Base-by-base conservation (phyloP, 2,888 invertebrate species). In the Latrodectus hesperus region DNA sequence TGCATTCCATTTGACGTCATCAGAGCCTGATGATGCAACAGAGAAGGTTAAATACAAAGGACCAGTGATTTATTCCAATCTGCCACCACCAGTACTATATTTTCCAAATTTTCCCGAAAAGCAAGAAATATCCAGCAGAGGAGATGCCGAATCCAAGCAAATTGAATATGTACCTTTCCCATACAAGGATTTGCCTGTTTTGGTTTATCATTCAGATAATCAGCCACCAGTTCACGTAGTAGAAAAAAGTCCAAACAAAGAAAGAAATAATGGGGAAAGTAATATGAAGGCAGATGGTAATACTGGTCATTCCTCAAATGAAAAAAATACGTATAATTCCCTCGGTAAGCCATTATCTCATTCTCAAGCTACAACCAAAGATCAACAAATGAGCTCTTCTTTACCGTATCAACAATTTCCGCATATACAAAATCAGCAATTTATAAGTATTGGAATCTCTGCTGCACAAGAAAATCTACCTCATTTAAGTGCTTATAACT, bases 181-280 rank as follows among this genome's bases (percentile, higher is more conserved):
- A 0, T 83, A 79, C 75, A 74, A 88, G 49, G 83, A 88, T 14
- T 60, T 88, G 9, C 88, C 88, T 16, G 53, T 88, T n/a, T 65
- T 88, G 4, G 78, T 88, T 0, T 88, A 88, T 14, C 83, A 88
- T 52, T 88, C 88, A 4, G 38, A 88, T 9, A 83, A 65, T 11
- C 88, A 88, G 17, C 88, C 88, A 51, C 83, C 88, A 10, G 75
- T 88, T 1, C 88, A 88, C 49, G 88, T 88, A 0, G 88, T 88
- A 0, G 70, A 88, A 22, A 83, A 83, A 51, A 84, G 9, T 1
- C 38, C 17, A 10, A 72, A 4, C 6, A 38, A 38, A 38, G 38
- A 38, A 38, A 38, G 38, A 6, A 38, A 3, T 38, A 4, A 38
- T 1, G 4, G 2, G 4, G 38, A 38, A 6, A 38, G 38, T 38